Evolutionary conservation across 2,888 invertebrate species (phyloP), one percentile per base, ranked within the genome.

Genomic region (Cantharis rustica): DNA sequence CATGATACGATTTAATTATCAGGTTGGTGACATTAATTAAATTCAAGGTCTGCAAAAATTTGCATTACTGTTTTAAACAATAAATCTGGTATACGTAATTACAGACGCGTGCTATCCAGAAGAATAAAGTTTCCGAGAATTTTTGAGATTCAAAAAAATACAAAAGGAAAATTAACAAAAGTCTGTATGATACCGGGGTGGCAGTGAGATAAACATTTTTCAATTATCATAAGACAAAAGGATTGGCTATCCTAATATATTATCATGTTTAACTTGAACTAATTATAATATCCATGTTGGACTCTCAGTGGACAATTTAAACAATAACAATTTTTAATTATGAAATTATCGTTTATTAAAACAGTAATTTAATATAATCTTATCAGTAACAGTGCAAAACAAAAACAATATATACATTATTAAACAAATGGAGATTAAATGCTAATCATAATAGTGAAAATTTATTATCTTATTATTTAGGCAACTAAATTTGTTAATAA

Each of bases 1-100:
- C n/a, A n/a, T n/a, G 47, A 47, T 47, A 47, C 47, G n/a, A 47
- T 47, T 47, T 47, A 47, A 47, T 47, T 47, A 47, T n/a, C 31
- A 72, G 61, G 70, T 66, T 66, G 64, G 64, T 66, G 64, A 66
- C 64, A 66, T 66, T 66, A 66, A 66, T 73, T 76, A 73, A 69
- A 63, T 75, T 75, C 70, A 66, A 47, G 64, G 66, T 68, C 26
- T 16, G 16, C 2, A 66, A 15, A 66, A 66, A 66, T 66, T 66
- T 66, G 64, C 64, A 66, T 66, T 66, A n/a, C 23, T 9, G n/a
- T 23, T 20, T 64, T 20, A 66, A 66, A 66, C 64, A 66, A 66
- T 66, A 66, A 66, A 66, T n/a, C 16, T 63, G 63, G 31, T 16
- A 17, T 20, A 16, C 16, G n/a, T n/a, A 47, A 47, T 47, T 47